Percentiles rank a stretch among this genome's conserved stretches.
Evolutionary conservation across 2,797 vertebrate species (phyloP).

Genomic region (Eurystomus glaucurus): DNA sequence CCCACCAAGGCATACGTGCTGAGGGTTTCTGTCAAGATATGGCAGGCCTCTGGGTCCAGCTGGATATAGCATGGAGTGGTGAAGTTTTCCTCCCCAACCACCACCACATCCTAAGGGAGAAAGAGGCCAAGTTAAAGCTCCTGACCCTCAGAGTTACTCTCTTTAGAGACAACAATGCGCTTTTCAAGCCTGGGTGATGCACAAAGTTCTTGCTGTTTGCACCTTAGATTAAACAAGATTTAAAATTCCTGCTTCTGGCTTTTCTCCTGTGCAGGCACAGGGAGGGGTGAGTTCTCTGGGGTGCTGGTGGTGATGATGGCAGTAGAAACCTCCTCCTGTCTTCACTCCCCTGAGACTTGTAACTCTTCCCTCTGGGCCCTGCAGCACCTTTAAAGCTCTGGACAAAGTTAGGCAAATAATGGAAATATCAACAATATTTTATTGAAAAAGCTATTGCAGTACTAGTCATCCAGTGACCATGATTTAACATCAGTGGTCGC

Average conservation of each 20-base stretch:
- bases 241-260: not conserved
- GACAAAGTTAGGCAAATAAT: not conserved
- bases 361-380: not conserved
- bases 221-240: not conserved
- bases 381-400: not conserved
- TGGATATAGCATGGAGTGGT: slow-evolving; percentile 97
- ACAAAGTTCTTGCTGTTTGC: not conserved
- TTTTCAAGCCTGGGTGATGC: not conserved
- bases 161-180: not conserved
- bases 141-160: not conserved
- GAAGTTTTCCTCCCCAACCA: slow-evolving; percentile 96
- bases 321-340: not conserved
- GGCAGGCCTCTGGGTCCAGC: slow-evolving; percentile 94
- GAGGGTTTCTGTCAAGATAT: slow-evolving; percentile 96
- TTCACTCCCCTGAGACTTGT: not conserved
- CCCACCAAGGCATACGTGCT: slow-evolving; percentile 94
- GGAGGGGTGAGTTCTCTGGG: not conserved
- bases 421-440: not conserved
- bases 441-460: not conserved
- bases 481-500: not conserved
- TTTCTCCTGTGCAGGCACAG: not conserved
- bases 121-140: slow-evolving; percentile 1
- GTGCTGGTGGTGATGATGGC: not conserved
- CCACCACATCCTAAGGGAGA: slow-evolving; percentile 91
- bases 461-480: not conserved